phyloP scores from a whole-genome alignment of 2,797 vertebrate genomes.

The Esox lucius region DNA sequence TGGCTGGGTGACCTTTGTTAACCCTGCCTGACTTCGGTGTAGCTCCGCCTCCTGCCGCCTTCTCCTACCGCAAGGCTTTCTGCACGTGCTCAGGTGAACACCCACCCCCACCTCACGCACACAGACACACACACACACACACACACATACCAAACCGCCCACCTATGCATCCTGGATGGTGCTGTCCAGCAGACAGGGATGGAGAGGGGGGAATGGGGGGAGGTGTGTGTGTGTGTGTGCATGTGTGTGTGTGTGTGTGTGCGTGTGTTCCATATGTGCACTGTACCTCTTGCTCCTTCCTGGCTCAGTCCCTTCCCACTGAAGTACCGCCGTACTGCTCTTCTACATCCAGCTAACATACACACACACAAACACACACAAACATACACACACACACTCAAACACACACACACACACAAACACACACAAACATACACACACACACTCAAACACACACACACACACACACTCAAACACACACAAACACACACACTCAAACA shows the following conservation, averaged over 20 bases:
- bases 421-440: too few relatives aligned
- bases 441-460: too few relatives aligned
- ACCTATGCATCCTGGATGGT: background rate
- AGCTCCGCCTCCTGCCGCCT: background rate
- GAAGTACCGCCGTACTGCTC: background rate
- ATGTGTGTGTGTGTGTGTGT: background rate
- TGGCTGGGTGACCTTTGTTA: constrained; percentile 46
- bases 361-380: constrained; percentile 9
- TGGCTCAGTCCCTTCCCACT: background rate
- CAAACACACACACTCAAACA: too few relatives aligned
- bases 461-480: too few relatives aligned
- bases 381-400: too few relatives aligned
- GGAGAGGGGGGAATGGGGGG: background rate
- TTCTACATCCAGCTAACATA: background rate
- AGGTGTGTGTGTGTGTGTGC: background rate
- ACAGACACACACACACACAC: background rate
- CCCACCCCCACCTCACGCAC: background rate
- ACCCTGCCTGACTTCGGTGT: background rate
- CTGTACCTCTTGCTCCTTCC: background rate
- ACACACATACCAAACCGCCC: background rate
- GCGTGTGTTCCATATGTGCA: background rate
- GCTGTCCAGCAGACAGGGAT: constrained; percentile 33
- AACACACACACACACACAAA: too few relatives aligned
- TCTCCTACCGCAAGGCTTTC: background rate
- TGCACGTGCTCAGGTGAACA: background rate